A percentile compares a stretch with the other conserved stretches of the same genome.
Conservation (phyloP, 2,113 vertebrate genomes). For the Xiphias gladius region DNA sequence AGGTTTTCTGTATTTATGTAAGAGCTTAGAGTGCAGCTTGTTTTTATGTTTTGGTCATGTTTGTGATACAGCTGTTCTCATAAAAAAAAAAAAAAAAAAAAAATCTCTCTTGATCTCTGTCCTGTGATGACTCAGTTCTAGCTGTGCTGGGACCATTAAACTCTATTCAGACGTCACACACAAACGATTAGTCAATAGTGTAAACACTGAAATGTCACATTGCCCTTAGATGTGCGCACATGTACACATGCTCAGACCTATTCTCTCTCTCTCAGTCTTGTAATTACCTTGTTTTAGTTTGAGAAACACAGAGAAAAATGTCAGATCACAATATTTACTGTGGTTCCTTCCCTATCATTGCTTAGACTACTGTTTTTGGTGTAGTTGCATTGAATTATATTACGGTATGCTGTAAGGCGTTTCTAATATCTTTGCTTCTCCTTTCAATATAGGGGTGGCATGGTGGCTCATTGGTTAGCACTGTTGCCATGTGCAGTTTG, state of each 20-base stretch:
- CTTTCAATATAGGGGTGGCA: background rate
- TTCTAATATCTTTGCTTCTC: background rate
- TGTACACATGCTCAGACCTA: background rate
- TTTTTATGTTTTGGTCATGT: background rate
- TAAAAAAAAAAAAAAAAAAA: slow-evolving; percentile 30
- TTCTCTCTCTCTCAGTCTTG: background rate
- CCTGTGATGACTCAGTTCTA: slow-evolving; percentile 28
- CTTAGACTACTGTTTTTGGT: background rate
- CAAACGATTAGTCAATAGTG: background rate
- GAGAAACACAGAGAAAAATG: background rate
- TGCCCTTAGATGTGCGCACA: background rate
- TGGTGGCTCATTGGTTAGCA: background rate
- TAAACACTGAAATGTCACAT: slow-evolving; percentile 49
- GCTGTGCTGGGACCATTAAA: slow-evolving; percentile 35
- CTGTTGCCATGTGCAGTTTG: background rate
- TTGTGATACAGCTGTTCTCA: slow-evolving; percentile 22
- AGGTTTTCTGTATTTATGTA: slow-evolving; percentile 24
- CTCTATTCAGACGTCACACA: slow-evolving; percentile 38
- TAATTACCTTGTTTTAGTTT: background rate
- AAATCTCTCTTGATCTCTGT: slow-evolving; percentile 33
- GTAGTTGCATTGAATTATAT: background rate
- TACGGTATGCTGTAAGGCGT: background rate
- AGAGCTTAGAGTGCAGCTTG: background rate
- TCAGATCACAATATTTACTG: background rate
- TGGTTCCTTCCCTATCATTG: background rate